phyloP scores from a whole-genome alignment of 2,888 invertebrate species.

The Carpatolechia fugitivella region DNA sequence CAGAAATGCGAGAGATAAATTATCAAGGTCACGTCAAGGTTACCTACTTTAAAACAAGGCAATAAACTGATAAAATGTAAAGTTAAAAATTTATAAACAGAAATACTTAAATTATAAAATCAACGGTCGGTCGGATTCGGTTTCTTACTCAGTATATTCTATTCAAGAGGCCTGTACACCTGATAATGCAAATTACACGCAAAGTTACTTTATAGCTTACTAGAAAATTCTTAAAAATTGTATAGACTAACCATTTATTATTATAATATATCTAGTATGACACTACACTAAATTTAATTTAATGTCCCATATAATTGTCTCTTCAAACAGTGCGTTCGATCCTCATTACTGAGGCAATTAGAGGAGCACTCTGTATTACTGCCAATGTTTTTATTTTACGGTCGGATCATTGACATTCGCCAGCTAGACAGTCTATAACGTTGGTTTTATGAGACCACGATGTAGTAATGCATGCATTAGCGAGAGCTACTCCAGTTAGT shows the following conservation, averaged over 20 bases:
- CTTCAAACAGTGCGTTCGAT: constrained; percentile 17
- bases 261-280: not conserved
- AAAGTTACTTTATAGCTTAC: too few species aligned
- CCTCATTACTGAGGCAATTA: constrained; percentile 18
- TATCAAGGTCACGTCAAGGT: not conserved
- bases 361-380: constrained; percentile 16
- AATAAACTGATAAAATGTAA: too few species aligned
- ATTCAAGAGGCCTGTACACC: too few species aligned
- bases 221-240: not conserved
- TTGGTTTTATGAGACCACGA: not conserved
- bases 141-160: too few species aligned
- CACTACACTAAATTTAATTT: constrained; percentile 8
- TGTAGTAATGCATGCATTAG: not conserved
- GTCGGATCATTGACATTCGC: constrained; percentile 15
- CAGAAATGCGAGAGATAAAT: not conserved
- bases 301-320: constrained; percentile 22
- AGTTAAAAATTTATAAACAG: too few species aligned
- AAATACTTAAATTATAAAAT: too few species aligned
- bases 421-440: not conserved
- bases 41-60: not conserved
- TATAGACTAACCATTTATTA: not conserved
- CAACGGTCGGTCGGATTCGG: too few species aligned
- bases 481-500: not conserved
- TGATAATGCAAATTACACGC: too few species aligned
- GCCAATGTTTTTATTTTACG: constrained; percentile 24